Percentiles rank a stretch among this genome's conserved stretches.
phyloP scores from a whole-genome alignment of 2,113 vertebrate species.

The Embiotoca jacksoni region DNA sequence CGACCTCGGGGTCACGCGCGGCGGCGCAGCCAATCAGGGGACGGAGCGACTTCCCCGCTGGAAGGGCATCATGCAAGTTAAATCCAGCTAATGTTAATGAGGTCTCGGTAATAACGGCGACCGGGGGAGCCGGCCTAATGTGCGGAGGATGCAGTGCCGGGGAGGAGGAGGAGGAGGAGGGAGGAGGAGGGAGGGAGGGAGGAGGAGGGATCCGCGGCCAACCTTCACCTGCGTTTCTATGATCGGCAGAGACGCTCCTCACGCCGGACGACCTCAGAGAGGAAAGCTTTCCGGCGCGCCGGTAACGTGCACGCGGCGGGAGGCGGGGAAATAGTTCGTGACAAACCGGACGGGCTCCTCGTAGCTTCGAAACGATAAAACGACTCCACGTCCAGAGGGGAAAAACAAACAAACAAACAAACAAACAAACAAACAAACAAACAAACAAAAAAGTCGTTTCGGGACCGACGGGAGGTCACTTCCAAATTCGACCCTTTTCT shows the following conservation, averaged over 20 bases:
- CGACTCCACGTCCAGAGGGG: too few species aligned
- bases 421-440: not conserved
- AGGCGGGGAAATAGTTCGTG: too few species aligned
- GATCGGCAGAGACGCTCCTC: slow-evolving; percentile 38
- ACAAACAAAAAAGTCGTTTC: slow-evolving; percentile 3
- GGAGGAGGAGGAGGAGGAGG: not conserved
- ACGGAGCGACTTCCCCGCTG: slow-evolving; percentile 31
- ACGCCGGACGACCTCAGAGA: slow-evolving; percentile 35
- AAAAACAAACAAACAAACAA: too few species aligned
- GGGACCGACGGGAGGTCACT: slow-evolving; percentile 40
- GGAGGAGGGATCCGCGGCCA: slow-evolving; percentile 28
- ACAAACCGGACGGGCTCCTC: too few species aligned
- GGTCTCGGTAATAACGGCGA: slow-evolving; percentile 16
- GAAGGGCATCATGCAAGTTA: slow-evolving; percentile 58
- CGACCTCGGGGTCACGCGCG: slow-evolving; percentile 48
- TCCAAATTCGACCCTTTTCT: slow-evolving; percentile 63
- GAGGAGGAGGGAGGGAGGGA: not conserved
- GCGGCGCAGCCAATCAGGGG: slow-evolving; percentile 37
- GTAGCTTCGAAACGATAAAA: too few species aligned
- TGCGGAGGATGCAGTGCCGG: slow-evolving; percentile 21
- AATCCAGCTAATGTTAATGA: slow-evolving; percentile 65
- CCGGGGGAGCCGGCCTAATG: slow-evolving; percentile 29
- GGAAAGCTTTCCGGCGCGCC: not conserved
- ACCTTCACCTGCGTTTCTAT: slow-evolving; percentile 49
- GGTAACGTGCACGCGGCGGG: too few species aligned